Conservation (phyloP, 2,797 vertebrate species). For the Epinephelus awoara region DNA sequence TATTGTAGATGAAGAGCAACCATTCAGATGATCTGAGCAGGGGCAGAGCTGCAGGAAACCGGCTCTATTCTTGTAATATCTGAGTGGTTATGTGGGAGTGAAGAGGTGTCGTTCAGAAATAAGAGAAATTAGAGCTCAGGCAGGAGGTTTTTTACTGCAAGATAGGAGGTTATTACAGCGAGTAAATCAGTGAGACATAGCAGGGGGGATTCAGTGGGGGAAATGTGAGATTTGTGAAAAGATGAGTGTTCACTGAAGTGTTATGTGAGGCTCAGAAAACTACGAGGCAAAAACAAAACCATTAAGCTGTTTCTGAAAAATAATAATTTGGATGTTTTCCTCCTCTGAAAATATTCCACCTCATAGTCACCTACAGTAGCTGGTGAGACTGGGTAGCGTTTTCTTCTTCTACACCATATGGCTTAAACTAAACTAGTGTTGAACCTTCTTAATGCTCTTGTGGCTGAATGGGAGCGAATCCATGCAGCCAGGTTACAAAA, state of each 20-base stretch:
- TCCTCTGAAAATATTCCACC: too few species aligned
- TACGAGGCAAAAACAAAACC: neutral
- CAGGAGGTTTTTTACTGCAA: constrained; percentile 1
- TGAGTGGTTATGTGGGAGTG: constrained; percentile 45
- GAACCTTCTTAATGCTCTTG: too few species aligned
- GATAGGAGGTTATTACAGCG: constrained; percentile 1
- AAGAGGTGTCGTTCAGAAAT: constrained; percentile 45
- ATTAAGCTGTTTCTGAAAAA: neutral
- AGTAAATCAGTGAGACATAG: neutral
- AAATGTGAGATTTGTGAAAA: neutral
- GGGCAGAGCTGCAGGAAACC: constrained; percentile 26
- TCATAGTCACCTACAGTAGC: neutral
- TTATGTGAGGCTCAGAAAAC: neutral
- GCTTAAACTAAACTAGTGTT: neutral
- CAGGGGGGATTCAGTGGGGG: neutral
- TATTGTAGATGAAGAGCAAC: constrained; percentile 3
- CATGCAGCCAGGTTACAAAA: neutral
- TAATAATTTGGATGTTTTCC: too few species aligned
- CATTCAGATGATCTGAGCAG: neutral
- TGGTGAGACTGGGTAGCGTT: neutral
- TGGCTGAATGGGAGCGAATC: neutral
- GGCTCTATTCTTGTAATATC: constrained; percentile 17
- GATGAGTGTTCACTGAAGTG: neutral
- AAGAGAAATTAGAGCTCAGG: constrained; percentile 37
- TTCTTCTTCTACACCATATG: neutral